These are phyloP conservation scores for Actinostola sp. DNA, from an alignment of 92 coral and sea anemone genomes.

Conservation along the genomic window DNA sequence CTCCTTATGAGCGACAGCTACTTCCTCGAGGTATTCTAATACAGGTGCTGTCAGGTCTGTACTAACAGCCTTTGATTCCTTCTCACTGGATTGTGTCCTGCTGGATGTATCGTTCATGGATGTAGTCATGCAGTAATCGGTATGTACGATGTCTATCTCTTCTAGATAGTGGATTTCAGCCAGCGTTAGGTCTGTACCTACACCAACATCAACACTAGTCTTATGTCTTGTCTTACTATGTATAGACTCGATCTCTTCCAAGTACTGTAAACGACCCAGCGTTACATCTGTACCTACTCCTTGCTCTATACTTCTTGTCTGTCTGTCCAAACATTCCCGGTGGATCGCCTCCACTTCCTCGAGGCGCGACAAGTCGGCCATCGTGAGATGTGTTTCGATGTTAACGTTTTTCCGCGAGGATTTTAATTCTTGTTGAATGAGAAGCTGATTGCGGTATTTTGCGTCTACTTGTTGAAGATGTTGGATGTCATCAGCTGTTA, in stretches of 20 bases:
- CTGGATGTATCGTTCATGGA: constrained; percentile 10
- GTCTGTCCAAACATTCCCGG: constrained; percentile 27
- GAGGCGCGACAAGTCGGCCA: constrained; percentile 45
- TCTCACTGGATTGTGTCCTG: constrained; percentile 24
- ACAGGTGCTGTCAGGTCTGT: constrained; percentile 69
- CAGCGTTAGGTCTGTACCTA: constrained; percentile 60
- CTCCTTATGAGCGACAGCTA: constrained; percentile 59
- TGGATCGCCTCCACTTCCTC: constrained; percentile 52
- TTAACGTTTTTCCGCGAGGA: constrained; percentile 1
- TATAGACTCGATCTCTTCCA: constrained; percentile 38
- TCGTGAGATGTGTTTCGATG: constrained; percentile 54
- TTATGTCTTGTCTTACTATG: neutral
- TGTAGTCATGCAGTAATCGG: constrained; percentile 49
- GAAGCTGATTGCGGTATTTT: constrained; percentile 4
- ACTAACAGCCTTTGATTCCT: constrained; percentile 37
- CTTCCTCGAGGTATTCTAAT: constrained; percentile 64
- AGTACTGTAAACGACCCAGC: constrained; percentile 42
- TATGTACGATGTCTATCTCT: constrained; percentile 54
- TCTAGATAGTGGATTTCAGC: constrained; percentile 69
- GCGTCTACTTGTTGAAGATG: no score
- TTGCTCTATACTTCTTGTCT: constrained; percentile 2
- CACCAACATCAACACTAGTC: neutral
- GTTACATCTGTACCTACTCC: constrained; percentile 56
- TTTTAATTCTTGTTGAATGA: neutral
- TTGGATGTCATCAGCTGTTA: no score